A percentile compares a stretch with the other conserved stretches of the same genome.
Evolutionary conservation across 2,888 invertebrate species (phyloP).

Genomic region (Strigamia maritima): DNA sequence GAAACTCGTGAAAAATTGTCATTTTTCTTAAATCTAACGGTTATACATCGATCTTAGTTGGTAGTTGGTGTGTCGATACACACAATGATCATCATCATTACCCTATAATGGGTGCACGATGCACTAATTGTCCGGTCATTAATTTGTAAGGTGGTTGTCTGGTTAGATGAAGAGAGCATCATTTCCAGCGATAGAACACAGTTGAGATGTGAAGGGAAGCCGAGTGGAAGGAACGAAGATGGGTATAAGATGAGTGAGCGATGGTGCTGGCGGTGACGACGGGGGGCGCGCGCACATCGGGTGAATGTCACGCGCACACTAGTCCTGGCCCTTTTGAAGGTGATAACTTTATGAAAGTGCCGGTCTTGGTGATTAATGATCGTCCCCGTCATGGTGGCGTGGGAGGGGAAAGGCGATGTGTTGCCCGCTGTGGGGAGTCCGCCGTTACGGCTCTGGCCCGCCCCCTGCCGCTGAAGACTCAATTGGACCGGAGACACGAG

Average conservation of each 20-base stretch:
- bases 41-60: not conserved
- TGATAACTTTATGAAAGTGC: conserved; percentile 39
- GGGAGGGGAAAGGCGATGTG: conserved; percentile 22
- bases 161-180: not conserved
- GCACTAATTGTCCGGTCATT: conserved; percentile 21
- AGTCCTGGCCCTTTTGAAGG: conserved; percentile 34
- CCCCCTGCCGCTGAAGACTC: conserved; percentile 35
- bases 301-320: conserved; percentile 18
- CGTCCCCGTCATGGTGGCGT: conserved; percentile 12
- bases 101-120: not conserved
- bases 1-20: not conserved
- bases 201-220: not conserved
- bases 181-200: not conserved
- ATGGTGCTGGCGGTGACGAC: not conserved
- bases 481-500: conserved; percentile 17
- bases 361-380: conserved; percentile 34
- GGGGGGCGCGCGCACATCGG: conserved; percentile 1
- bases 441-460: conserved; percentile 16
- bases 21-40: not conserved
- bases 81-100: conserved; percentile 7
- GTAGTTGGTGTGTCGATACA: not conserved
- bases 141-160: conserved; percentile 23
- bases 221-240: conserved; percentile 3
- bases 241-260: conserved; percentile 5
- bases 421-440: conserved; percentile 22